Conservation (phyloP, 2,113 vertebrate genomes). For the Meriones unguiculatus region DNA sequence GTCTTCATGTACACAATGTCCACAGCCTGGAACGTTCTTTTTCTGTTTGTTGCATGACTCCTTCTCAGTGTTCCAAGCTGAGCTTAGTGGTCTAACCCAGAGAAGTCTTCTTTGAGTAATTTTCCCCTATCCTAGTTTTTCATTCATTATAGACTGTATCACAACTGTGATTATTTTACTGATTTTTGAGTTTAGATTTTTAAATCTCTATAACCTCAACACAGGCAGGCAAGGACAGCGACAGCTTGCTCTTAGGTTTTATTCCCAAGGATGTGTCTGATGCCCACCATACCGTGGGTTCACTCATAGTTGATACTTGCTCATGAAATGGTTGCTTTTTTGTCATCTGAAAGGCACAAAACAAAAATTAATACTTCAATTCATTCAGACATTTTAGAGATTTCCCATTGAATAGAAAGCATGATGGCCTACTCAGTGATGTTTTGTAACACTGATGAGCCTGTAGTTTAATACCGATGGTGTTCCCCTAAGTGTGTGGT, state of each 20-base stretch:
- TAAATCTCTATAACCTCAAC: neutral
- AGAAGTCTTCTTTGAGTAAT: neutral
- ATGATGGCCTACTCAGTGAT: neutral
- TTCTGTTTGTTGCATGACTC: neutral
- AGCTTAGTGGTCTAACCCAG: neutral
- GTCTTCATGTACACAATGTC: neutral
- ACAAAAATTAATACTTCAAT: neutral
- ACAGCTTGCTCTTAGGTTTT: neutral
- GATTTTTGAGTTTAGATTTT: neutral
- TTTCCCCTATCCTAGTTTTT: accelerated
- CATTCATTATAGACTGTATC: neutral
- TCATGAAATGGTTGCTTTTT: neutral
- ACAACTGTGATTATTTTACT: neutral
- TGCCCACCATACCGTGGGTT: neutral
- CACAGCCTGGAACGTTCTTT: neutral
- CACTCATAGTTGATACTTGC: neutral
- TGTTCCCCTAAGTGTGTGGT: neutral
- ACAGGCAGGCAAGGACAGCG: neutral
- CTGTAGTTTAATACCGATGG: neutral
- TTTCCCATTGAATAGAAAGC: neutral
- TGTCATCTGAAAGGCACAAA: neutral
- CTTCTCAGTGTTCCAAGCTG: neutral
- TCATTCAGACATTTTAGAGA: neutral
- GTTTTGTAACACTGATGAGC: neutral
- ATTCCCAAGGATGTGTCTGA: neutral